phyloP scores from a whole-genome alignment of 2,113 vertebrate genomes.

The Rhadina sibilatrix region DNA sequence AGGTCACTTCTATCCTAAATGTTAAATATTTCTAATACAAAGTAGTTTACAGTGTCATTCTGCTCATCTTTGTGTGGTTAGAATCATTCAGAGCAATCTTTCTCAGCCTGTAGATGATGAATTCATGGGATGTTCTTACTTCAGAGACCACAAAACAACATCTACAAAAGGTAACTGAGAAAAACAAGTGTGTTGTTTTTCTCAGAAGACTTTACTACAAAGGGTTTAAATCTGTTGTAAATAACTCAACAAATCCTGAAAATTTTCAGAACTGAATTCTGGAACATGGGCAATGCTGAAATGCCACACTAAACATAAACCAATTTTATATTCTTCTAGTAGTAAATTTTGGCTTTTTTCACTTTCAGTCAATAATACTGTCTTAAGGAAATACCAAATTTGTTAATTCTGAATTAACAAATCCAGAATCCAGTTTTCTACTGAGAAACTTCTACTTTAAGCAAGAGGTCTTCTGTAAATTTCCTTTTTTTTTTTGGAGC shows the following conservation, averaged over 20 bases:
- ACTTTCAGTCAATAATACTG: background rate
- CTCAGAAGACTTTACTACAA: background rate
- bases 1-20: background rate
- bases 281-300: background rate
- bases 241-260: background rate
- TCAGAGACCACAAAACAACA: background rate
- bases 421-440: background rate
- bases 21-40: background rate
- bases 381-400: background rate
- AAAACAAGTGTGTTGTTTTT: background rate
- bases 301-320: rapidly evolving
- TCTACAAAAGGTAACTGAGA: background rate
- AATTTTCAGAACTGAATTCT: background rate
- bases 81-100: background rate
- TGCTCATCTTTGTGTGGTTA: background rate
- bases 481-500: background rate
- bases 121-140: background rate
- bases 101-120: background rate
- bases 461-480: background rate
- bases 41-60: background rate
- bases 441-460: background rate
- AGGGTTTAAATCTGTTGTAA: background rate
- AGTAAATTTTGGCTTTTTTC: background rate
- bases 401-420: background rate
- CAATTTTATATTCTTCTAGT: background rate